These are phyloP conservation scores for Enteromius thamalakanensis DNA, from an alignment of 2,797 vertebrate species.

Conservation along the genomic window DNA sequence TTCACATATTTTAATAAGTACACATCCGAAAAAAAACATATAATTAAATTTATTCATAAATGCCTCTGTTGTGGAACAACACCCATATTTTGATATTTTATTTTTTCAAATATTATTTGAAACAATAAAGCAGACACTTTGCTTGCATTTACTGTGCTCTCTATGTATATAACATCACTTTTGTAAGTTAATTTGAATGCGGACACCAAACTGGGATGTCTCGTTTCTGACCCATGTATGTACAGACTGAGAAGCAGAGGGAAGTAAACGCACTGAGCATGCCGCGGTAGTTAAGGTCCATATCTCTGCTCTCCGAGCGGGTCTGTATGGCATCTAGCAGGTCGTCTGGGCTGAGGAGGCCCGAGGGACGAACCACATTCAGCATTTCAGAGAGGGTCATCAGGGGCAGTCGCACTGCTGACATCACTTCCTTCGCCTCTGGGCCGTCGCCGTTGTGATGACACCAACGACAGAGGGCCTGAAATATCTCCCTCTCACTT, in stretches of 20 bases:
- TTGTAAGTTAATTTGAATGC: not conserved
- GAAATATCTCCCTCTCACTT: conserved; percentile 95
- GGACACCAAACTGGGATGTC: not conserved
- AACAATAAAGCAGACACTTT: not conserved
- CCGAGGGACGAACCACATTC: conserved; percentile 92
- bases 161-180: not conserved
- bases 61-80: too few species aligned
- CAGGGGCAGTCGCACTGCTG: conserved; percentile 90
- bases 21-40: too few species aligned
- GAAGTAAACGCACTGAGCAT: conserved; percentile 88
- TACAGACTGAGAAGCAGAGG: not conserved
- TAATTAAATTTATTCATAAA: not conserved
- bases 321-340: conserved; percentile 97
- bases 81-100: not conserved
- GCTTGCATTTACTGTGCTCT: not conserved
- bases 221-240: not conserved
- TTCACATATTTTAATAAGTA: too few species aligned
- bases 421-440: conserved; percentile 88
- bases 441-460: conserved; percentile 85
- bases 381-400: conserved; percentile 97
- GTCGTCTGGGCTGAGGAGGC: conserved; percentile 90
- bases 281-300: conserved; percentile 98
- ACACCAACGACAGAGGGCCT: conserved; percentile 93
- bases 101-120: not conserved
- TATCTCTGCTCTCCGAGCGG: conserved; percentile 95